Evolutionary conservation across 2,888 invertebrate genomes (phyloP), one percentile per base, ranked within the genome.

Genomic region (Plemyria rubiginata): DNA sequence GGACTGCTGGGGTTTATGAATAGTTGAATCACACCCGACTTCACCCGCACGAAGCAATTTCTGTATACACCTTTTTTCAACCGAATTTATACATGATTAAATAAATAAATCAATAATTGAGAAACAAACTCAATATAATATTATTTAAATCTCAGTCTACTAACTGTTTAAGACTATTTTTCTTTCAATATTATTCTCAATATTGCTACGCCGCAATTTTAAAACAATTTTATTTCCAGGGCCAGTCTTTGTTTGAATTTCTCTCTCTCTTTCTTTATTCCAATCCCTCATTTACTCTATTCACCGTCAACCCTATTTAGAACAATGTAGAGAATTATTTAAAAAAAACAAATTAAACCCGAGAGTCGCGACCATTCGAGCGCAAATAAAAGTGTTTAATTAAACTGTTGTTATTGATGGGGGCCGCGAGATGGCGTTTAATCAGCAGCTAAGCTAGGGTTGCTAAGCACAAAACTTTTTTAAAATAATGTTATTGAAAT

Each of bases 341-440:
- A 79, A 81, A 87, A 86, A 86, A 85, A 80, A 76, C 74, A 85
- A 89, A 87, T 88, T 87, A 88, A 87, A 84, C 76, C 74, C 74
- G 74, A 80, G 74, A 80, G 81, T 82, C 80, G 80, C 77, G 72
- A 79, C 82, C 82, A 87, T 89, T 88, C 81, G 81, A 81, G 84
- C 83, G 85, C 81, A 84, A 87, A 89, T 90, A 90, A 91, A 91
- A 92, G 83, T 89, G 87, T 90, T 90, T 90, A 88, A 92, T 92
- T 90, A 92, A 91, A 91, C 84, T 84, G 88, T 90, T 88, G 88
- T 90, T 92, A 90, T 90, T 90, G 90, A 91, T 92, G 90, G 87
- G 86, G 87, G 83, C 81, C 89, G 84, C 87, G 86, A 90, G 89
- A 91, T 90, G 90, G 90, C 89, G 87, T 85, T 92, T 89, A 88